These are phyloP conservation scores for Manis pentadactyla DNA, from an alignment of 2,797 vertebrate genomes.

Conservation along the genomic window DNA sequence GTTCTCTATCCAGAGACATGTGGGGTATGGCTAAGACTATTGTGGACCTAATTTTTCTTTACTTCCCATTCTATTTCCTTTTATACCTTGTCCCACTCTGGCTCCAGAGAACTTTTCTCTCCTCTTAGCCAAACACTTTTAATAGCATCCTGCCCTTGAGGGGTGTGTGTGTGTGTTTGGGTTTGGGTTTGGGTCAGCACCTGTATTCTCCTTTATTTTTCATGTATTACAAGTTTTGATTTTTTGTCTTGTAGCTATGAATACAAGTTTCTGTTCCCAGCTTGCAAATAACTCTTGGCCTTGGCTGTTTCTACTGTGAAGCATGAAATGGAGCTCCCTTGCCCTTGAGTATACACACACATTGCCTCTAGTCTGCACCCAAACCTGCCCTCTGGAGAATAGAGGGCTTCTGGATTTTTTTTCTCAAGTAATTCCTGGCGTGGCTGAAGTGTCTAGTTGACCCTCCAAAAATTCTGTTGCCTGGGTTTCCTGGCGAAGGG, in stretches of 20 bases:
- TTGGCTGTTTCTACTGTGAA: background rate
- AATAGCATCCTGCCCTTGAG: background rate
- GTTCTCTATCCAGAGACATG: background rate
- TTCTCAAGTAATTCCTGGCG: background rate
- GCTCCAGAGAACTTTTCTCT: background rate
- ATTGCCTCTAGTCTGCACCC: background rate
- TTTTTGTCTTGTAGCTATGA: background rate
- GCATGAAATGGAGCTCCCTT: background rate
- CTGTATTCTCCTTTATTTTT: background rate
- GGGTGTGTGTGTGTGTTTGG: background rate
- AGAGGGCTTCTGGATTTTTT: background rate
- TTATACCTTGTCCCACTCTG: background rate
- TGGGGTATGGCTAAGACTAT: fast-evolving
- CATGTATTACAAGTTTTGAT: background rate
- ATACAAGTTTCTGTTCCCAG: background rate
- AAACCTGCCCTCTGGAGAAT: background rate
- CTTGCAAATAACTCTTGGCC: background rate
- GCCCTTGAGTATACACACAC: too few species aligned
- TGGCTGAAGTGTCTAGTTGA: background rate
- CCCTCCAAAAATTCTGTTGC: background rate
- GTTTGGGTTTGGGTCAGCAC: background rate
- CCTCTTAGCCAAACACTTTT: background rate
- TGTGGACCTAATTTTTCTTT: background rate
- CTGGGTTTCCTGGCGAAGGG: background rate
- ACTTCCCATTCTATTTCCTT: background rate